Conservation (phyloP, 2,113 vertebrate species). For the Mionectes macconnelli region DNA sequence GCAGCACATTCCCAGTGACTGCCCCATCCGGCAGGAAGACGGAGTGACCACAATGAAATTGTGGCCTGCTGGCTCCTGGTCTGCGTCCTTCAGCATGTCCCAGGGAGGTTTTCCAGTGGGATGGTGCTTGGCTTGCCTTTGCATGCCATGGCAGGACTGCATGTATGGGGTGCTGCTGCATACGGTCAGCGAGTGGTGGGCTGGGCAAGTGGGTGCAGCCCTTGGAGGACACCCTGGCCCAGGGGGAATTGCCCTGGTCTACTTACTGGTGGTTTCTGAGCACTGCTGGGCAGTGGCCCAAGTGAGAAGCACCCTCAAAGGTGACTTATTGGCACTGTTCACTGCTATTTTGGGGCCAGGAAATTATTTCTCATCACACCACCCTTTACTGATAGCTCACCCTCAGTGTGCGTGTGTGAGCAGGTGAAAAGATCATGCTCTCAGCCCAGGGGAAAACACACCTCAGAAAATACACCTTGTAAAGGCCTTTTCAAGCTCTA, state of each 20-base stretch:
- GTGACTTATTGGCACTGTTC: neutral
- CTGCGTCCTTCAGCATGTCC: fast-evolving
- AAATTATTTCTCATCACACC: neutral
- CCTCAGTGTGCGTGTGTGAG: neutral
- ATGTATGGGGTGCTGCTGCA: neutral
- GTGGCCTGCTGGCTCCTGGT: fast-evolving
- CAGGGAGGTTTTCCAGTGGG: neutral
- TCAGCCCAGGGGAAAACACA: neutral
- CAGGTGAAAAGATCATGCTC: neutral
- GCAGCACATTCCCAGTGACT: neutral
- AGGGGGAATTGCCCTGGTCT: neutral
- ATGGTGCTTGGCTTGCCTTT: neutral
- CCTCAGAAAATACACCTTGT: neutral
- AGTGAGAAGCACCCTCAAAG: neutral
- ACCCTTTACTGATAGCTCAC: neutral
- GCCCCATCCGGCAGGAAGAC: fast-evolving
- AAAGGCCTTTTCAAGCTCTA: neutral
- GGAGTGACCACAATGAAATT: neutral
- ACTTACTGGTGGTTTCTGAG: neutral
- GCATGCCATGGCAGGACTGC: neutral
- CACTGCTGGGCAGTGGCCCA: neutral
- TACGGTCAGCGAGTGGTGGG: neutral
- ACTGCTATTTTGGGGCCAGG: neutral
- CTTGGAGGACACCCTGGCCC: neutral
- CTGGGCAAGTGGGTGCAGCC: neutral